These are phyloP conservation scores for Typhlichthys subterraneus DNA, from an alignment of 2,797 vertebrate genomes.

Conservation along the genomic window DNA sequence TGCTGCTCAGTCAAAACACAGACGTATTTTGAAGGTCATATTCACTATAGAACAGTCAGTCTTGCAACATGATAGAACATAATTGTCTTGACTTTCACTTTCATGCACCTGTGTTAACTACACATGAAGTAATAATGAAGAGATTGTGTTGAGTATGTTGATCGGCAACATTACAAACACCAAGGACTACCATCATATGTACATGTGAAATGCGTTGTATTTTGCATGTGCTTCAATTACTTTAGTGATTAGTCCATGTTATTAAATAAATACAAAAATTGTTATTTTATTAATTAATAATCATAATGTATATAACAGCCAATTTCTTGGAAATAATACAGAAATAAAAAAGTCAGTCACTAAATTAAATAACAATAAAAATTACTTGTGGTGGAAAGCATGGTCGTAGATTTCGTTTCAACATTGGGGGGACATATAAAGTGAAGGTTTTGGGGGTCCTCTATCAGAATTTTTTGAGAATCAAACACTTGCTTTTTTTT, in stretches of 20 bases:
- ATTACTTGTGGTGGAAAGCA: too few species aligned
- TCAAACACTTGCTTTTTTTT: too few species aligned
- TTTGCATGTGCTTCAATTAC: background rate
- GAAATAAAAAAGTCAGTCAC: slow-evolving; percentile 1
- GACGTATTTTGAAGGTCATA: background rate
- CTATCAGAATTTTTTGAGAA: too few species aligned
- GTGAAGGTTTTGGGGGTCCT: too few species aligned
- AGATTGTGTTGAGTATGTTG: background rate
- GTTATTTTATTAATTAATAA: background rate
- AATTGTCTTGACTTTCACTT: background rate
- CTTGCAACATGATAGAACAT: background rate
- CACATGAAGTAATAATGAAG: background rate
- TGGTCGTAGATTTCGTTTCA: too few species aligned
- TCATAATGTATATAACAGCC: background rate
- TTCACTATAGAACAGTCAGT: background rate
- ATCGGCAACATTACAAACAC: background rate
- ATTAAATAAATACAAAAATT: background rate
- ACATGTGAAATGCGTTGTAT: background rate
- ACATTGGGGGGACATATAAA: too few species aligned
- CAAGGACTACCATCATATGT: background rate
- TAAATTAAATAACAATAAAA: too few species aligned
- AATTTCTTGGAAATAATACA: too few species aligned
- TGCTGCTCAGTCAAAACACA: background rate
- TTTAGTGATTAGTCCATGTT: background rate
- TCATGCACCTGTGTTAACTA: background rate